Evolutionary conservation across 2,797 vertebrate species (phyloP).

Genomic region (Gephyroberyx darwinii): DNA sequence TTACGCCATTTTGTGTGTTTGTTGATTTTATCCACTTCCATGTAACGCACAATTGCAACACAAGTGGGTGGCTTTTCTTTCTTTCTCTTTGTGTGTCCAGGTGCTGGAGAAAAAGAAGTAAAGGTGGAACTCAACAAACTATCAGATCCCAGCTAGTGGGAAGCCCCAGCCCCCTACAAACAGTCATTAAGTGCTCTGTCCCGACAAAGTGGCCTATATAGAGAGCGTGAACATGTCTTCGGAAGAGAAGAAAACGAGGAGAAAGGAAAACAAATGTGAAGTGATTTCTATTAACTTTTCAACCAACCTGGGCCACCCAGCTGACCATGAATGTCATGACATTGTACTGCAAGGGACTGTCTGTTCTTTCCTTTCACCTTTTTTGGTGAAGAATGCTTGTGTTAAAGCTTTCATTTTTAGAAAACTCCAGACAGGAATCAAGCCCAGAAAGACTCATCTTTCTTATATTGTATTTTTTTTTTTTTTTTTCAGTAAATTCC

Average conservation of each 20-base stretch:
- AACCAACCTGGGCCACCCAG: conserved; percentile 74
- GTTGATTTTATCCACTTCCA: background rate
- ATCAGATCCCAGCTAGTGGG: conserved; percentile 87
- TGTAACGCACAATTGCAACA: background rate
- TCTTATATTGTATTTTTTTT: conserved; percentile 58
- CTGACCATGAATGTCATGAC: conserved; percentile 84
- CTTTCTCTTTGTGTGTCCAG: conserved; percentile 42
- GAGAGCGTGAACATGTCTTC: conserved; percentile 12
- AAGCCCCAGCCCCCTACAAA: conserved; percentile 69
- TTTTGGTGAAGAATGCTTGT: conserved; percentile 69
- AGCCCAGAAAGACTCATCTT: conserved; percentile 56
- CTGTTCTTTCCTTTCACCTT: conserved; percentile 53
- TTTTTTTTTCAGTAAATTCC: conserved; percentile 69
- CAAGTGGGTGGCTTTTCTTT: background rate
- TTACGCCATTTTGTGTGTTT: background rate
- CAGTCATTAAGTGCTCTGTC: conserved; percentile 83
- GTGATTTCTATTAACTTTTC: conserved; percentile 63
- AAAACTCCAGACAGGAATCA: conserved; percentile 57
- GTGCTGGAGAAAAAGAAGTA: conserved; percentile 91
- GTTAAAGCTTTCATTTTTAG: conserved; percentile 69
- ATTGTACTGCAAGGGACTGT: conserved; percentile 84
- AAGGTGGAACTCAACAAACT: conserved; percentile 93
- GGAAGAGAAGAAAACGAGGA: conserved; percentile 36
- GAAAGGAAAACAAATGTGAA: conserved; percentile 31
- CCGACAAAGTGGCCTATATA: conserved; percentile 77